These are phyloP conservation scores for Dasypolia templi DNA, from an alignment of 2,888 invertebrate genomes.

Conservation along the genomic window DNA sequence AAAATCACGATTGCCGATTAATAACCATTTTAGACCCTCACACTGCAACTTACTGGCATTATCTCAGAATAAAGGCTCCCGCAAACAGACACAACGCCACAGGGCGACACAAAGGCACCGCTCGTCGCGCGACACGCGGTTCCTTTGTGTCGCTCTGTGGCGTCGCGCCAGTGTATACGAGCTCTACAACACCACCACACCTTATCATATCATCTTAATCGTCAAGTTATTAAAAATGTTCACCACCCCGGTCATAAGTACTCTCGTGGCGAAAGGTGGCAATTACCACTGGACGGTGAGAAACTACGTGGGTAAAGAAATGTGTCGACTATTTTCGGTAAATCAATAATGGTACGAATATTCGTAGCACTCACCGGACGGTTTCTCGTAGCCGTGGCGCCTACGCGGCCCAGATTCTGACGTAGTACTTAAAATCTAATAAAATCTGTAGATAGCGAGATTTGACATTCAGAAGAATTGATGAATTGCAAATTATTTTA, in stretches of 20 bases:
- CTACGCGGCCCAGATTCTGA: slow-evolving; percentile 30
- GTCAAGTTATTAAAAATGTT: slow-evolving; percentile 44
- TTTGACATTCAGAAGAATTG: not conserved
- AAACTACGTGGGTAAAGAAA: slow-evolving; percentile 34
- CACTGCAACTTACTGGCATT: not conserved
- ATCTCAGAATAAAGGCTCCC: not conserved
- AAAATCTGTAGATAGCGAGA: not conserved
- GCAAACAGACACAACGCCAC: no score
- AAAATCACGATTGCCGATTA: no score
- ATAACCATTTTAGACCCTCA: not conserved
- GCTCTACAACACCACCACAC: no score
- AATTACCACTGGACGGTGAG: slow-evolving; percentile 28
- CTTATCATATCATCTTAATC: no score
- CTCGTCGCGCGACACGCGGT: no score
- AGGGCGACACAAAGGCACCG: no score
- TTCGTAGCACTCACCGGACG: slow-evolving; percentile 31
- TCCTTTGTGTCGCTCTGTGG: no score
- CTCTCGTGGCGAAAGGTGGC: slow-evolving; percentile 21
- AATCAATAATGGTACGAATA: slow-evolving; percentile 54
- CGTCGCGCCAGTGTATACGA: no score
- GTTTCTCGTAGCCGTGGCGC: slow-evolving; percentile 38
- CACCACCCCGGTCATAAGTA: not conserved
- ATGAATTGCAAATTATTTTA: not conserved
- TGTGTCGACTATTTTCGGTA: slow-evolving; percentile 38
- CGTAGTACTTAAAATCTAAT: not conserved